Evolutionary conservation across 2,888 invertebrate species (phyloP).

Genomic region (Baronia brevicornis): DNA sequence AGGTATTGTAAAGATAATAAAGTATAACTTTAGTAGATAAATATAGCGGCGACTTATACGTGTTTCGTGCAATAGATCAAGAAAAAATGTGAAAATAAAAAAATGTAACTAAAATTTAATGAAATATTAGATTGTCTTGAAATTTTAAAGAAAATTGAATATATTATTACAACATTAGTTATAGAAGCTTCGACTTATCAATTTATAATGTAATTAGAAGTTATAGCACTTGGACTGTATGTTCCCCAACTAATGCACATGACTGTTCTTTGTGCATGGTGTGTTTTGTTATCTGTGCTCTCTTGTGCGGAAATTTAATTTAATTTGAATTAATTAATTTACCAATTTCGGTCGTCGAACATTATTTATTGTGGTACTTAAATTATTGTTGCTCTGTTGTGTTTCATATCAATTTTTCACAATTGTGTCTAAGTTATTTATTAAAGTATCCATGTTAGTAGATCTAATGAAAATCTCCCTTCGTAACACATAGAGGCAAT

Average conservation of each 20-base stretch:
- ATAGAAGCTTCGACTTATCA: slow-evolving; percentile 67
- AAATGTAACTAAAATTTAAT: slow-evolving; percentile 35
- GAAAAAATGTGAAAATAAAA: slow-evolving; percentile 39
- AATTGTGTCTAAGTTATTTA: slow-evolving; percentile 50
- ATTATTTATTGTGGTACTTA: slow-evolving; percentile 60
- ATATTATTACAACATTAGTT: slow-evolving; percentile 45
- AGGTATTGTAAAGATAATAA: slow-evolving; percentile 66
- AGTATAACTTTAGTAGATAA: slow-evolving; percentile 64
- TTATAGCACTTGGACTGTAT: slow-evolving; percentile 62
- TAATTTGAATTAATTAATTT: slow-evolving; percentile 39
- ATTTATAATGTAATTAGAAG: slow-evolving; percentile 61
- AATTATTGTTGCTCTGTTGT: slow-evolving; percentile 36
- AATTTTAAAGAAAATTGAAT: slow-evolving; percentile 47
- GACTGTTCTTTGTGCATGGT: slow-evolving; percentile 33
- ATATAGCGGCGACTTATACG: slow-evolving; percentile 57
- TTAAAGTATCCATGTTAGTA: slow-evolving; percentile 55
- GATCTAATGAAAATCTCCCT: slow-evolving; percentile 57
- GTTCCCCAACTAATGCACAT: slow-evolving; percentile 52
- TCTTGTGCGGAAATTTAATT: slow-evolving; percentile 40
- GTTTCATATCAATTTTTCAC: slow-evolving; percentile 38
- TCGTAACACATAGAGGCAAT: slow-evolving; percentile 69
- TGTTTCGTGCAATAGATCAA: slow-evolving; percentile 69
- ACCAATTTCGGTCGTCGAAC: slow-evolving; percentile 27
- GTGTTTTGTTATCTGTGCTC: slow-evolving; percentile 51
- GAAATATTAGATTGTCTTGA: slow-evolving; percentile 46